Evolutionary conservation across 92 coral and sea anemone genomes (phyloP).

Genomic region (Bergia sp.): DNA sequence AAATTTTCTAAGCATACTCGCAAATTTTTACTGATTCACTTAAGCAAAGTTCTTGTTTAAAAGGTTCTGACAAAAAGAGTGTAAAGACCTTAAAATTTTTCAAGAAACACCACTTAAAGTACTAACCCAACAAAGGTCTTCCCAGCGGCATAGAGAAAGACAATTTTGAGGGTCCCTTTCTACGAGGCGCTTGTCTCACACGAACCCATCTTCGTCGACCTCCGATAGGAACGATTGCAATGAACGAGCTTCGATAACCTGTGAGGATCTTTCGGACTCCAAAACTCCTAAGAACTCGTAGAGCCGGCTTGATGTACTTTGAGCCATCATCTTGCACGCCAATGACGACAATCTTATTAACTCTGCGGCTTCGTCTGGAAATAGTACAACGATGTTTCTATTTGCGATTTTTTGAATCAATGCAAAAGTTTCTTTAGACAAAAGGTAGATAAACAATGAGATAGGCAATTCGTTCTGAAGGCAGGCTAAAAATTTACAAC

Average conservation of each 20-base stretch:
- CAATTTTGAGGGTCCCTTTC: constrained; percentile 13
- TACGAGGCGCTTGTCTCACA: not conserved
- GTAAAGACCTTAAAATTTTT: not conserved
- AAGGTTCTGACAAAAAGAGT: not conserved
- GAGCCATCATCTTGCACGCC: constrained; percentile 39
- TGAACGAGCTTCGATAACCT: constrained; percentile 4
- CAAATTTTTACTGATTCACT: no score
- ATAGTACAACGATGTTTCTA: not conserved
- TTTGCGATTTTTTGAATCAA: not conserved
- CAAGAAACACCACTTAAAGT: not conserved
- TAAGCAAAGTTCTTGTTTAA: not conserved
- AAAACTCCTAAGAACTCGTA: constrained; percentile 9
- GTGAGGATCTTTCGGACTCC: constrained; percentile 24
- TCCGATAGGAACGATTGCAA: constrained; percentile 13
- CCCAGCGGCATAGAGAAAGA: constrained; percentile 13
- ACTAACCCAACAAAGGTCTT: constrained; percentile 15
- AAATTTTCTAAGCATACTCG: no score
- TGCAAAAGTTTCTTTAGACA: not conserved
- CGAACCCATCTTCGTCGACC: constrained; percentile 38
- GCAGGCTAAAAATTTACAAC: not conserved
- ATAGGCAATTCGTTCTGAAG: no score
- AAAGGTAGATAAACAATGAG: not conserved
- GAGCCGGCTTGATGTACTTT: constrained; percentile 8
- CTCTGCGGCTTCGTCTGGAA: constrained; percentile 16
- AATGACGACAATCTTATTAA: constrained; percentile 13